phyloP scores from a whole-genome alignment of 2,888 invertebrate species.

The Trachelus troglodyta region DNA sequence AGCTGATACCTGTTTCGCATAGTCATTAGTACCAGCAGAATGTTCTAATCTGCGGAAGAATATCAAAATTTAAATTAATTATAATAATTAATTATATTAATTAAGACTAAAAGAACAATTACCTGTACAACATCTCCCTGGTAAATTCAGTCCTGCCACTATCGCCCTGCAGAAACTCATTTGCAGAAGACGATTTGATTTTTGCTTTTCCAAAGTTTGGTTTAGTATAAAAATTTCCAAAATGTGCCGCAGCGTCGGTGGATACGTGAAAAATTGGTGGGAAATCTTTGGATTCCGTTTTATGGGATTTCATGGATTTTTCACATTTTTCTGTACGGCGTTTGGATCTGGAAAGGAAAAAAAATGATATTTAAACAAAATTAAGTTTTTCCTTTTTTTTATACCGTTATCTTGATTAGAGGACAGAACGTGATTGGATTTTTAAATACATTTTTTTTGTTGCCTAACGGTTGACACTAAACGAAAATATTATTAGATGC shows the following conservation, averaged over 20 bases:
- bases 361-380: too few relatives aligned
- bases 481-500: too few relatives aligned
- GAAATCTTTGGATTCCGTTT: background rate
- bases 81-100: too few relatives aligned
- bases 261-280: conserved; percentile 26
- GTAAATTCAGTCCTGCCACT: conserved; percentile 41
- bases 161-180: conserved; percentile 20
- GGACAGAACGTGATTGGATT: too few relatives aligned
- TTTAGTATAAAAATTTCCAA: conserved; percentile 42
- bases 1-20: conserved; percentile 47
- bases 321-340: too few relatives aligned
- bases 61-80: background rate
- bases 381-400: too few relatives aligned
- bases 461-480: too few relatives aligned
- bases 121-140: conserved; percentile 51
- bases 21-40: conserved; percentile 42
- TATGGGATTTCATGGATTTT: too few relatives aligned
- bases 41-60: conserved; percentile 39
- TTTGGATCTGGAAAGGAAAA: too few relatives aligned
- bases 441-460: too few relatives aligned
- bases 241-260: conserved; percentile 45
- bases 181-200: too few relatives aligned
- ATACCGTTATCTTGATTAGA: too few relatives aligned
- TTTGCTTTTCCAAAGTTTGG: background rate
- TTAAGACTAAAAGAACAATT: background rate